Percentiles rank a stretch among this genome's conserved stretches.
These are phyloP conservation scores for Acestrorhynchus altus DNA, from an alignment of 2,797 vertebrate genomes.

Conservation along the genomic window DNA sequence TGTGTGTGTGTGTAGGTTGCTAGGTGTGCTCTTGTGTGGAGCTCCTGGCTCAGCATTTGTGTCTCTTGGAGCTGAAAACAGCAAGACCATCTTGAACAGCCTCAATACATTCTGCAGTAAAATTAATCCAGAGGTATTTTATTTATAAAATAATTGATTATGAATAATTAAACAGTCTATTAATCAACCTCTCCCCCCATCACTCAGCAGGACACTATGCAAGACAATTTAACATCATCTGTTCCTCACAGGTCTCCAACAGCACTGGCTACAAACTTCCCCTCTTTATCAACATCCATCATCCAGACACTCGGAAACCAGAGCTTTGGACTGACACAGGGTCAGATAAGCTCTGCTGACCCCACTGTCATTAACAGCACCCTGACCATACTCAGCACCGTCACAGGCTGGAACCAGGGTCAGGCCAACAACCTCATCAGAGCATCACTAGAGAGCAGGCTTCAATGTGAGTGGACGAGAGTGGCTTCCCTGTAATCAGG, in stretches of 20 bases:
- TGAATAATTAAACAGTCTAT: too few relatives aligned
- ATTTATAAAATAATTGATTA: too few relatives aligned
- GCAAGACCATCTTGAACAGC: slow-evolving; percentile 47
- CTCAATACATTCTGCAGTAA: slow-evolving; percentile 63
- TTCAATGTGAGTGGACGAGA: slow-evolving; percentile 63
- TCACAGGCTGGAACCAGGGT: slow-evolving; percentile 66
- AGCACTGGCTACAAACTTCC: slow-evolving; percentile 65
- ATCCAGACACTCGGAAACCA: slow-evolving; percentile 60
- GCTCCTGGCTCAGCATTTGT: slow-evolving; percentile 61
- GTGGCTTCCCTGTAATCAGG: too few relatives aligned
- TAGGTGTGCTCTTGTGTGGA: slow-evolving; percentile 64
- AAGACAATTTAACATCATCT: too few relatives aligned
- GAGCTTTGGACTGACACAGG: slow-evolving; percentile 59
- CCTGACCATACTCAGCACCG: slow-evolving; percentile 60
- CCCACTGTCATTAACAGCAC: slow-evolving; percentile 56
- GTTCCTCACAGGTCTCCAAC: slow-evolving; percentile 61
- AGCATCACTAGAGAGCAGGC: slow-evolving; percentile 51
- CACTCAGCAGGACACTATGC: too few relatives aligned
- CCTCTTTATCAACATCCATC: slow-evolving; percentile 53
- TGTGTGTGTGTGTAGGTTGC: slow-evolving; percentile 69
- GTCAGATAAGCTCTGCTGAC: slow-evolving; percentile 62
- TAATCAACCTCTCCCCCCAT: too few relatives aligned
- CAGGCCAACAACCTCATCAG: slow-evolving; percentile 66
- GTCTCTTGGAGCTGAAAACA: slow-evolving; percentile 50
- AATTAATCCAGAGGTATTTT: slow-evolving; percentile 63